Evolutionary conservation across 64 coral and sea anemone species (phyloP).

Genomic region (Pocillopora damicornis): DNA sequence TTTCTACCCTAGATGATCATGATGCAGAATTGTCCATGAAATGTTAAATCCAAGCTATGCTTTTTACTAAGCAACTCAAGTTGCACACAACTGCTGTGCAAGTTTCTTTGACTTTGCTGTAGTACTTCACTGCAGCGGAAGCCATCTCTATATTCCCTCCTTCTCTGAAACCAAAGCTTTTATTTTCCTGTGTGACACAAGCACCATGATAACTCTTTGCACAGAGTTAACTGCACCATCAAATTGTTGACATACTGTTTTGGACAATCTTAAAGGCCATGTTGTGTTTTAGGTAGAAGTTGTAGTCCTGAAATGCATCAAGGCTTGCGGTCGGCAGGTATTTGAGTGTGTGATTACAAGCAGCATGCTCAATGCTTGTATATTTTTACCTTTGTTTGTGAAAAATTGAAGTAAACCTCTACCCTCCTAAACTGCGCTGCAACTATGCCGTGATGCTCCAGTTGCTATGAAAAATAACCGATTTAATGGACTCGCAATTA

Average conservation of each 20-base stretch:
- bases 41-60: too few species aligned
- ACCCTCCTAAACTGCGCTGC: too few species aligned
- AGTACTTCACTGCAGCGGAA: neutral
- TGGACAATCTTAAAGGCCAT: slow-evolving; percentile 39
- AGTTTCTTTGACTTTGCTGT: too few species aligned
- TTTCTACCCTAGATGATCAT: too few species aligned
- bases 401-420: neutral
- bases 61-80: too few species aligned
- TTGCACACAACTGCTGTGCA: too few species aligned
- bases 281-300: slow-evolving; percentile 45
- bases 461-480: too few species aligned
- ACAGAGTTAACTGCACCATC: neutral
- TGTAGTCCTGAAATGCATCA: neutral
- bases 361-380: slow-evolving; percentile 7
- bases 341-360: slow-evolving; percentile 45
- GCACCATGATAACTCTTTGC: neutral
- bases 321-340: slow-evolving; percentile 21
- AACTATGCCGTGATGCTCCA: too few species aligned
- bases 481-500: too few species aligned
- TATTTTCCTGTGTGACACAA: neutral
- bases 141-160: neutral
- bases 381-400: slow-evolving; percentile 10
- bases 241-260: neutral
- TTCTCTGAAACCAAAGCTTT: neutral
- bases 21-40: too few species aligned